Evolutionary conservation across 2,888 invertebrate species (phyloP), one percentile per base, ranked within the genome.

Genomic region (Epirrhoe tristata): DNA sequence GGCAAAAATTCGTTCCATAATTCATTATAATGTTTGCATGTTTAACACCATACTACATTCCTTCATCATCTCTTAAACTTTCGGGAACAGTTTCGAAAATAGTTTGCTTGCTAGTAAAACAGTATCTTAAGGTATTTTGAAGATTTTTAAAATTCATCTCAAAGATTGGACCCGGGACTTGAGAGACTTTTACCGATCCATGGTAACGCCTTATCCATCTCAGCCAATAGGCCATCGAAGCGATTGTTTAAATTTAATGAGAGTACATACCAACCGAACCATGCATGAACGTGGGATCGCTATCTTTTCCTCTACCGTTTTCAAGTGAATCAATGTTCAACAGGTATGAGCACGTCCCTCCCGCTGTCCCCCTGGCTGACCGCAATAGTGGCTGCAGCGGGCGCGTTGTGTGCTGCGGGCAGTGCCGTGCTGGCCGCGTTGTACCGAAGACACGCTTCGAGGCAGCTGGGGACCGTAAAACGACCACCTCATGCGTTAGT

Each of bases 391-490:
- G 95, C 96, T 12, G 95, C 95, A 66, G 96, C 96, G 17, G 96
- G 96, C 12, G 91, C 96, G 65, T 92, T 97, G 57, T 96, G 96
- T 74, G 95, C 96, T 8, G 96, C 96, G 7, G 96, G 96, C 10
- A 97, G 97, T 81, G 96, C 96, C 6, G 96, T 97, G 69, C 91
- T 97, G 76, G 96, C 96, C 0, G 96, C 97, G 7, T 91, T 97
- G 70, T 97, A 97, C 83, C 91, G 96, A 53, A 85, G 95, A n/a
- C 94, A 94, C 71, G 94, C 94, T 3, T 93, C 93, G 67, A 87
- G 94, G 80, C 89, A 92, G 67, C 91, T 55, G 36, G 51, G 84
- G 6, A 81, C 83, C 1, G 67, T 81, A 8, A 90, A 91, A 60
- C 86, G 87, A 46, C 89, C 85, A 0, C 89, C 90, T 1, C 84